These are phyloP conservation scores for Lepidochitona cinerea DNA, from an alignment of 2,888 invertebrate species.

Conservation along the genomic window DNA sequence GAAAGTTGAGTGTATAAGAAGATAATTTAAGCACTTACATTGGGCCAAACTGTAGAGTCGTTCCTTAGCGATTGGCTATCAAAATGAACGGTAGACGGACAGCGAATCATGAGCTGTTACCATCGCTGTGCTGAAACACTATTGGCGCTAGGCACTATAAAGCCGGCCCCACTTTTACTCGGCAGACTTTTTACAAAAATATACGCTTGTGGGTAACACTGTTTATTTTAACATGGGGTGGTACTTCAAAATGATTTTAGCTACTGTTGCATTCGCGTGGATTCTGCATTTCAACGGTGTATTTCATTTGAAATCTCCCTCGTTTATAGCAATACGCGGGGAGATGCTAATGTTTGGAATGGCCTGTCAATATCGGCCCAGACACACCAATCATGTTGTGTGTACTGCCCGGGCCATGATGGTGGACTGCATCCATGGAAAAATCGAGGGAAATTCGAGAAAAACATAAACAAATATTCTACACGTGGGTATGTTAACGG, in stretches of 20 bases:
- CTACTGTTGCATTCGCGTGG: too few species aligned
- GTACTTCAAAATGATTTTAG: too few species aligned
- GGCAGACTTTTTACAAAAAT: neutral
- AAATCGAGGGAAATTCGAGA: too few species aligned
- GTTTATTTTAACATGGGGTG: too few species aligned
- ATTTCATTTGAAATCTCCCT: too few species aligned
- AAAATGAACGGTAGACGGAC: slow-evolving; percentile 86
- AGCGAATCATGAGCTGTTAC: slow-evolving; percentile 74
- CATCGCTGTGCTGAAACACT: slow-evolving; percentile 40
- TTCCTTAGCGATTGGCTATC: slow-evolving; percentile 85
- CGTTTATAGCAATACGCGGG: too few species aligned
- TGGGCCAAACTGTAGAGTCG: slow-evolving; percentile 75
- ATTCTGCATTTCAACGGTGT: too few species aligned
- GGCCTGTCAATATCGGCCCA: neutral
- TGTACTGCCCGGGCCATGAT: neutral
- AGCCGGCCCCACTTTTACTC: neutral
- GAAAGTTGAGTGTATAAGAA: slow-evolving; percentile 56
- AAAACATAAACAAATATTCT: too few species aligned
- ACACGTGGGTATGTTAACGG: too few species aligned
- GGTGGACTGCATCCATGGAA: too few species aligned
- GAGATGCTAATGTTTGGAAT: neutral
- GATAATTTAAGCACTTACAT: slow-evolving; percentile 83
- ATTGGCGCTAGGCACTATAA: slow-evolving; percentile 51
- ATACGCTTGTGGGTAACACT: too few species aligned
- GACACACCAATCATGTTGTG: neutral